Evolutionary conservation across 2,113 vertebrate genomes (phyloP).

Genomic region (Cercocebus atys): DNA sequence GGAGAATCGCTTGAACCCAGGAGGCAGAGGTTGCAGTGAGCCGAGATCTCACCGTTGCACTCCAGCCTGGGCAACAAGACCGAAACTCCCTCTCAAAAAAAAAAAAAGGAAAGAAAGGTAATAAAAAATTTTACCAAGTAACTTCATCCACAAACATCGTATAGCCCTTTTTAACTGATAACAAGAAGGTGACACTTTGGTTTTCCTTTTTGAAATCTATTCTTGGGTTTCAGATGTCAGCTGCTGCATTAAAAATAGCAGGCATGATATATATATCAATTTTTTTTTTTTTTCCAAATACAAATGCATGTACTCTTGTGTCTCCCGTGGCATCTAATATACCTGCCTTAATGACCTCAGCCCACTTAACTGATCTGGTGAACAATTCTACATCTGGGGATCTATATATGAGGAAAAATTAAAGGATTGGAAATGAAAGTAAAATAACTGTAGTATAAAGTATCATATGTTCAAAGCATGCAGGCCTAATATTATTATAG

Average conservation of each 20-base stretch:
- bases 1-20: too few species aligned
- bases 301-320: background rate
- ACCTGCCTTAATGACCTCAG: background rate
- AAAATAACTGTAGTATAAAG: background rate
- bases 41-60: too few species aligned
- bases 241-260: conserved; percentile 26
- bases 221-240: conserved; percentile 43
- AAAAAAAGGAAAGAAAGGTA: background rate
- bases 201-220: conserved; percentile 52
- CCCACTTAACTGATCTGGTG: background rate
- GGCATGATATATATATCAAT: background rate
- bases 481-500: conserved; percentile 54
- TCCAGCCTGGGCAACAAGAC: too few species aligned
- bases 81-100: too few species aligned
- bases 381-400: background rate
- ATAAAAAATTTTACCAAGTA: conserved; percentile 10
- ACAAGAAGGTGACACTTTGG: background rate
- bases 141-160: conserved; percentile 17
- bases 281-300: background rate
- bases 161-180: conserved; percentile 20
- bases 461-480: background rate
- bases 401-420: background rate
- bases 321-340: background rate
- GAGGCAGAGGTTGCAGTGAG: too few species aligned
- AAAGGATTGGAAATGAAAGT: background rate